Evolutionary conservation across 2,888 invertebrate genomes (phyloP).

Genomic region (Chymomyza procnemis): DNA sequence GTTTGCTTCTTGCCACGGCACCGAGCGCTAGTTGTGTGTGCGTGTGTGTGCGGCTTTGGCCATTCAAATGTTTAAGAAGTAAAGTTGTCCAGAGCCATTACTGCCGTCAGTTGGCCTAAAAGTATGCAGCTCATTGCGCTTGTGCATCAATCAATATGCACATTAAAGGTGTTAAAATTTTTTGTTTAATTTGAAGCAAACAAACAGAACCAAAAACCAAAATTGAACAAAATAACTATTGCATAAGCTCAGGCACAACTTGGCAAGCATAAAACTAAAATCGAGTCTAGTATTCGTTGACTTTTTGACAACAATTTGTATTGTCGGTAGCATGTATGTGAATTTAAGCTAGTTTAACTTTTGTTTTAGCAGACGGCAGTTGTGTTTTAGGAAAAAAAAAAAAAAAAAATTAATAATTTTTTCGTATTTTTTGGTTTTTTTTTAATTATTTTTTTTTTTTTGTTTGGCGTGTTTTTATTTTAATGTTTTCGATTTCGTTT

Average conservation of each 20-base stretch:
- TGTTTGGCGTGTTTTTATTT: background rate
- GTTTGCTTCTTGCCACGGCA: background rate
- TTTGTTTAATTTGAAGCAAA: no score
- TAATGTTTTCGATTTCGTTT: background rate
- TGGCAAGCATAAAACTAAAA: no score
- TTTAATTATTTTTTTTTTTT: background rate
- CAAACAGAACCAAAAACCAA: no score
- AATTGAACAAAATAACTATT: no score
- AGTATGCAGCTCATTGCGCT: slow-evolving; percentile 21
- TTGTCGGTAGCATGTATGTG: no score
- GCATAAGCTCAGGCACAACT: background rate
- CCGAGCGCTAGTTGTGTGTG: background rate
- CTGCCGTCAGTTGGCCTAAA: slow-evolving; percentile 6
- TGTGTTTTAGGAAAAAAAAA: no score
- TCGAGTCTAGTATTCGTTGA: background rate
- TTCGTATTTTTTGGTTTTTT: background rate
- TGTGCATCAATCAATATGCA: background rate
- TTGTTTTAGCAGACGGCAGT: no score
- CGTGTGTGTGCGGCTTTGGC: background rate
- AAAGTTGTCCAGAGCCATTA: background rate
- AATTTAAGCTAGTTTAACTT: no score
- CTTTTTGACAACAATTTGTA: background rate
- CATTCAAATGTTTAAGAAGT: background rate
- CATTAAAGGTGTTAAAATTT: background rate
- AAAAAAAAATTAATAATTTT: no score